Percentiles rank a stretch among this genome's conserved stretches.
Conservation (phyloP, 2,888 invertebrate genomes). For the Stegana nigrithorax region DNA sequence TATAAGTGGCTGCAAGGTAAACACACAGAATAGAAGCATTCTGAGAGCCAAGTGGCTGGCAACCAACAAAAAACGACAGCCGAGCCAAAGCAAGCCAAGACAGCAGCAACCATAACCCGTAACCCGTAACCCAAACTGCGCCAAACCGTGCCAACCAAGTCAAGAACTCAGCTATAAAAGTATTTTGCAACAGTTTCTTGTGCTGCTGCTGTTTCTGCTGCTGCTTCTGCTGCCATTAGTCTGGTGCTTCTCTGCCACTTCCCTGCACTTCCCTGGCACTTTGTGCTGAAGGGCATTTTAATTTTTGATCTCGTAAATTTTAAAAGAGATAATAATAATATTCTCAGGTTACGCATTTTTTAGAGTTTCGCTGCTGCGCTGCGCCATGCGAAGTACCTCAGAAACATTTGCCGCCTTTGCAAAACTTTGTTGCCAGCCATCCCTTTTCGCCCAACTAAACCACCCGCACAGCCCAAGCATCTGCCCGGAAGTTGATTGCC, state of each 20-base stretch:
- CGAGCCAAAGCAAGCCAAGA: background rate
- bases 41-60: background rate
- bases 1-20: constrained; percentile 9
- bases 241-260: background rate
- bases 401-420: too few species aligned
- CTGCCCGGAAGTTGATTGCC: too few species aligned
- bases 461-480: too few species aligned
- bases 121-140: too few species aligned
- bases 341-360: constrained; percentile 55
- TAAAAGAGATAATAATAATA: constrained; percentile 60
- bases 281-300: constrained; percentile 51
- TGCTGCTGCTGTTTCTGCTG: constrained; percentile 29
- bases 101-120: too few species aligned
- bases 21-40: background rate
- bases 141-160: constrained; percentile 30
- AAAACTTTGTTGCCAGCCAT: too few species aligned
- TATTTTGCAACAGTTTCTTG: constrained; percentile 60
- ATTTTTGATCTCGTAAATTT: constrained; percentile 63
- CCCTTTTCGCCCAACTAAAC: too few species aligned
- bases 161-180: constrained; percentile 46
- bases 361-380: too few species aligned
- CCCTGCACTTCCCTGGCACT: background rate
- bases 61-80: background rate
- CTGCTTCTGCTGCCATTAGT: background rate
- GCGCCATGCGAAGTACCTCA: too few species aligned